phyloP scores from a whole-genome alignment of 1,140 invertebrate species.

The Mylabris phalerata region DNA sequence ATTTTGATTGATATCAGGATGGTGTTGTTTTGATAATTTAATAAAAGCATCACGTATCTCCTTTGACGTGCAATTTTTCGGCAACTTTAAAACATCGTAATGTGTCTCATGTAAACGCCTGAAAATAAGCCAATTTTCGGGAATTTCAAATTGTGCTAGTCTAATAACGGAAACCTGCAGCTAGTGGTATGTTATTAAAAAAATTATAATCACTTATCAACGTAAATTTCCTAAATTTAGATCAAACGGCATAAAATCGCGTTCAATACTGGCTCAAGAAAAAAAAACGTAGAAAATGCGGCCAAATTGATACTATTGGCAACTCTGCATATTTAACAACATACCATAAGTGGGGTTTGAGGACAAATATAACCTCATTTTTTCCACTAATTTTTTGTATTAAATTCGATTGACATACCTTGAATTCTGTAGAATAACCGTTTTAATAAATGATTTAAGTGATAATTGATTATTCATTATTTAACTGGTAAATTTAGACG shows the following conservation, averaged over 20 bases:
- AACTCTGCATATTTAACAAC: no score
- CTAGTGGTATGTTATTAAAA: no score
- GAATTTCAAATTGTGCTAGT: not conserved
- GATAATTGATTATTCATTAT: not conserved
- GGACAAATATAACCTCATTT: conserved; percentile 6
- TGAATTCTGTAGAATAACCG: not conserved
- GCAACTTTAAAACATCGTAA: conserved; percentile 43
- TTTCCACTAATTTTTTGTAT: not conserved
- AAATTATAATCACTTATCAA: no score
- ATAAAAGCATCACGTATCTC: conserved; percentile 44
- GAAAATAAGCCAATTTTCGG: not conserved
- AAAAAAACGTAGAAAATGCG: no score
- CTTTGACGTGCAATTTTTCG: conserved; percentile 37
- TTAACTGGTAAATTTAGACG: no score
- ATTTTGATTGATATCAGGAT: conserved; percentile 46
- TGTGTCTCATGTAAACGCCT: conserved; percentile 20
- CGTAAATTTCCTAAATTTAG: no score
- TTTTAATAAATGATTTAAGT: not conserved
- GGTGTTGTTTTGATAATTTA: conserved; percentile 45
- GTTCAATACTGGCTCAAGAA: no score
- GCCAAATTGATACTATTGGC: no score
- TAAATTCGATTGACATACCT: conserved; percentile 1
- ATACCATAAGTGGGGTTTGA: no score
- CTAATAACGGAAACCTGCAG: no score
- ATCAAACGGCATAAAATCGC: no score